Evolutionary conservation across 2,888 invertebrate species (phyloP), one percentile per base, ranked within the genome.

Genomic region (Chloroclystis v-ata): DNA sequence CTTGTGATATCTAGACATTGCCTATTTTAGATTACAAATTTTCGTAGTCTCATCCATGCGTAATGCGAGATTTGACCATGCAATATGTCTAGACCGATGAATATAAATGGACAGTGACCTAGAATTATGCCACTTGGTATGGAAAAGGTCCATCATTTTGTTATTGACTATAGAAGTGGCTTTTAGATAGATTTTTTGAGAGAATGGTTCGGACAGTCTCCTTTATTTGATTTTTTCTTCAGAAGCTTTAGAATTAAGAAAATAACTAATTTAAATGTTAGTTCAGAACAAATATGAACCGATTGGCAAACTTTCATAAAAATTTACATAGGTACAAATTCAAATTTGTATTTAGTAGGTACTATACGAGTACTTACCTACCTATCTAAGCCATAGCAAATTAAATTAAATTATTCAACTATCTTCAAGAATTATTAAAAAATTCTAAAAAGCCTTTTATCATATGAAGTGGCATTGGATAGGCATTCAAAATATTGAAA

Each of bases 51-150:
- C 86, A 86, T 87, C 81, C 86, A 86, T 86, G 78, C 62, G 75
- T 82, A 82, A 81, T 78, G 67, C 67, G 75, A 79, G 75, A 84
- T 87, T 87, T 80, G 86, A 83, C 84, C 83, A 82, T 86, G 86
- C 86, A 86, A 83, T 85, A 83, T 78, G 83, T 86, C 87, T 85
- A 84, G 86, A 84, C 81, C 59, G 61, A 61, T 71, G 86, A 87
- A 86, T 87, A 84, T 81, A 71, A 86, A 86, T 83, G 69, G 67
- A 62, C 63, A 73, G 76, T 84, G 85, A 82, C 87, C 87, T 87
- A 86, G 85, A 86, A 83, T 81, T 33, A 71, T 77, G 70, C 68
- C 69, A 66, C 58, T 67, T 61, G 62, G 60, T 65, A 61, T 64
- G 64, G 65, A 71, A 61, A 62, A 47, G 32, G 10, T 47, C 30